Evolutionary conservation across 2,888 invertebrate species (phyloP).

Genomic region (Hypercompe scribonia): DNA sequence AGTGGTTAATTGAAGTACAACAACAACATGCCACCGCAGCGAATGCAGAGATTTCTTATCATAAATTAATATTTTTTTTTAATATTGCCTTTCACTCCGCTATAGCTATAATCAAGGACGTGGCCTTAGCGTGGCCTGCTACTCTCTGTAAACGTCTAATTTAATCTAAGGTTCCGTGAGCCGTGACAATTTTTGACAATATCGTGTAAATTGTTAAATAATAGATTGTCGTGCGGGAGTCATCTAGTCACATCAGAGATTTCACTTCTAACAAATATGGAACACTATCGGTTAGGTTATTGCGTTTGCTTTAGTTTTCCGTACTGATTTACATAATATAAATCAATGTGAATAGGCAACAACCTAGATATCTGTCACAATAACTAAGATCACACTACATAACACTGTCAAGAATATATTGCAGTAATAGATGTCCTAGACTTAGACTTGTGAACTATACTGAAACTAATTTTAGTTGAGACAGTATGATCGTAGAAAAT

Average conservation of each 20-base stretch:
- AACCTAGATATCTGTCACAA: neutral
- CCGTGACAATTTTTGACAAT: neutral
- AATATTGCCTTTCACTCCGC: neutral
- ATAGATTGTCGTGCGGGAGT: neutral
- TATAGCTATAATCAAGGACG: neutral
- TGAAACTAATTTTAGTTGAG: no score
- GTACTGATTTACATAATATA: neutral
- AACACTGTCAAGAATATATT: no score
- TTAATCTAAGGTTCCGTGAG: neutral
- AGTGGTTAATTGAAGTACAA: neutral
- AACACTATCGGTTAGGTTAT: neutral
- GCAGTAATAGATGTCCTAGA: neutral
- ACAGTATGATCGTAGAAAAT: no score
- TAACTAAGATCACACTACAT: neutral
- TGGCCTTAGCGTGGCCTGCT: neutral
- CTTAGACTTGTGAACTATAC: no score
- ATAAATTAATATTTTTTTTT: neutral
- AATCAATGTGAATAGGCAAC: neutral
- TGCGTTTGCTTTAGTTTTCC: neutral
- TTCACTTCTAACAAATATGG: neutral
- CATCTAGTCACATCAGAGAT: neutral
- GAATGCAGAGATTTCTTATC: neutral
- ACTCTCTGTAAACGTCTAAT: neutral
- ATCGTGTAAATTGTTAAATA: neutral
- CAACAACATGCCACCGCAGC: neutral